Conservation (phyloP, 2,888 invertebrate genomes). For the Hoplodrina ambigua region DNA sequence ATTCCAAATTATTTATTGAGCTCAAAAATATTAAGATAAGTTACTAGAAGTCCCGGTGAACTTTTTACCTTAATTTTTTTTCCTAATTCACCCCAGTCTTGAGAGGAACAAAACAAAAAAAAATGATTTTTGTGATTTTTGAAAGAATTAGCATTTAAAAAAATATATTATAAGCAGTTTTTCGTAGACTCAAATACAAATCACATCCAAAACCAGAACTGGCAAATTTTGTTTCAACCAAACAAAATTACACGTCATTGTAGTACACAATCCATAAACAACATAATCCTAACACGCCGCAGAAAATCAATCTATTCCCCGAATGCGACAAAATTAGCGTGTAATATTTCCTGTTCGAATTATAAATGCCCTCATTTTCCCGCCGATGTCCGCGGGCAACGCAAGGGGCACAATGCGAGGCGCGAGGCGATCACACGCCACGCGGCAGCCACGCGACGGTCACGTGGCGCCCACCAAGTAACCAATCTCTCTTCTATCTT, state of each 20-base stretch:
- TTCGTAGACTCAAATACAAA: not conserved
- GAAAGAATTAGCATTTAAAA: too few relatives aligned
- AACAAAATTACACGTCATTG: slow-evolving; percentile 63
- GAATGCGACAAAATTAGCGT: slow-evolving; percentile 88
- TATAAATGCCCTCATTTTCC: slow-evolving; percentile 83
- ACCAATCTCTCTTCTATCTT: slow-evolving; percentile 70
- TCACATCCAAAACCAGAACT: not conserved
- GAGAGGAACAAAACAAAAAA: too few relatives aligned
- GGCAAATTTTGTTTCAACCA: not conserved
- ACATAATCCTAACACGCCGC: slow-evolving; percentile 76
- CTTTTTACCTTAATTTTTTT: too few relatives aligned
- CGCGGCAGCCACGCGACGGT: slow-evolving; percentile 77
- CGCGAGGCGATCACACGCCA: slow-evolving; percentile 68
- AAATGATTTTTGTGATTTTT: too few relatives aligned
- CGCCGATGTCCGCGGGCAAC: slow-evolving; percentile 72
- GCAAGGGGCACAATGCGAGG: slow-evolving; percentile 53
- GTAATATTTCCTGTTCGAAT: slow-evolving; percentile 89
- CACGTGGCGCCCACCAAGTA: slow-evolving; percentile 69
- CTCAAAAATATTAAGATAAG: too few relatives aligned
- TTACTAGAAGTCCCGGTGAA: too few relatives aligned
- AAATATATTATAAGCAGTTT: not conserved
- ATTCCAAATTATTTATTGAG: too few relatives aligned
- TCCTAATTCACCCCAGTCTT: too few relatives aligned
- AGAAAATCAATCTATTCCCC: slow-evolving; percentile 85
- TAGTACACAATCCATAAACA: slow-evolving; percentile 69